phyloP scores from a whole-genome alignment of 2,797 vertebrate genomes.

The Podargus strigoides region DNA sequence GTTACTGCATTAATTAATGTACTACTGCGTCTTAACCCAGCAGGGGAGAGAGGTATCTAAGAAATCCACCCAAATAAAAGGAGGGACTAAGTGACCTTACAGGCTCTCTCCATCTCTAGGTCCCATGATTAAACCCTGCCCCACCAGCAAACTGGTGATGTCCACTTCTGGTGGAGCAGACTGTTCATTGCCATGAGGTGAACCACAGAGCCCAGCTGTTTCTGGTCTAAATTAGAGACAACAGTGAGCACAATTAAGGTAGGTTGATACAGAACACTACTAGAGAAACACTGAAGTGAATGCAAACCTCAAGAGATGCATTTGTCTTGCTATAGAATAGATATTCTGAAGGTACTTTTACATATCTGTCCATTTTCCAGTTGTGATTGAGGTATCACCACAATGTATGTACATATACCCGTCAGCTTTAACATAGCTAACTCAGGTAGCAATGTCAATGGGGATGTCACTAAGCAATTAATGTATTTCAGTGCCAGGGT shows the following conservation, averaged over 20 bases:
- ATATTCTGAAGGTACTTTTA: neutral
- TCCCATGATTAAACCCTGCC: neutral
- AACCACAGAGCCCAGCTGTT: neutral
- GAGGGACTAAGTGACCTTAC: neutral
- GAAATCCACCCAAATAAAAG: neutral
- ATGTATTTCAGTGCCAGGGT: neutral
- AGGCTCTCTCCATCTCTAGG: neutral
- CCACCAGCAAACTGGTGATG: neutral
- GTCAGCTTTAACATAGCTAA: neutral
- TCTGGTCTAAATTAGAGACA: neutral
- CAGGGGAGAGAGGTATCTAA: neutral
- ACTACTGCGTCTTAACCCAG: neutral
- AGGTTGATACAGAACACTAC: neutral
- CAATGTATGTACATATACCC: neutral
- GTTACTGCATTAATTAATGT: neutral
- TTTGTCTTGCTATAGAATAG: neutral
- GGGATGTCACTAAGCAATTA: neutral
- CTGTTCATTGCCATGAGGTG: neutral
- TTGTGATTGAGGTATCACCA: neutral
- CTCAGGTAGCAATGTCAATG: neutral
- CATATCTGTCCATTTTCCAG: neutral
- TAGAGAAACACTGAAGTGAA: neutral
- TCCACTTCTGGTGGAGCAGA: neutral
- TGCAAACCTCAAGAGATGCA: neutral
- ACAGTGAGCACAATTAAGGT: neutral